Base-by-base conservation (phyloP, 2,797 vertebrate species). In the Muscicapa striata region DNA sequence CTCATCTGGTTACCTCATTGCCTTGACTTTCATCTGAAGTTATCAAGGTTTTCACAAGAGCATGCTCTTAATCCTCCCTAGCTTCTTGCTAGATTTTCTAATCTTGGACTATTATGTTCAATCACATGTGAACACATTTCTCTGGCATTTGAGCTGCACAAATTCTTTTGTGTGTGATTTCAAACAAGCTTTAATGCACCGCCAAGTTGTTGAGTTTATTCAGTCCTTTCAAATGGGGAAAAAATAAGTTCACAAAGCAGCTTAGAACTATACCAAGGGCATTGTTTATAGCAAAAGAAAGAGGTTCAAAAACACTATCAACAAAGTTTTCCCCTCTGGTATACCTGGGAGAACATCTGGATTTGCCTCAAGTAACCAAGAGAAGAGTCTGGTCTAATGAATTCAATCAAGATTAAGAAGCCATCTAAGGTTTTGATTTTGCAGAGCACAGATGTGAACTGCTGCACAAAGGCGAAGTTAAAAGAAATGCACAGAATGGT, bases 161-260 rank as follows among this genome's bases (percentile, higher is more conserved):
- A 68, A 87, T 63, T 87, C 78, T 93, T 92, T 74, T 83, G 74
- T 94, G 24, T 92, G 68, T 80, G 30, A 11, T 94, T 95, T 91
- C 82, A 89, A 91, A 94, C 69, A 85, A 87, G 61, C 87, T 89
- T 91, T 96, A 86, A 90, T 81, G 49, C 34, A 13, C 49, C 1
- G 2, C 67, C 79, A 92, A 93, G 57, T 89, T 92, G 66, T 51
- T 94, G 69, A 16, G 46, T 84, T 94, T 89, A 85, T 87, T 94
- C 81, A 62, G 38, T 55, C 64, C 79, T 89, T 96, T 49, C 45
- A 94, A 80, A 92, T 27, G 32, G 41, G 61, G 38, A 78, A 88
- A 93, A 93, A 83, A 66, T 30, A 80, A 86, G 58, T 93, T 87
- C 41, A 67, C 45, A 84, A 90, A 87, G 30, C 36, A 78, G 61